Evolutionary conservation across 2,797 vertebrate species (phyloP), one percentile per base, ranked within the genome.

Genomic region (Arrhamphus sclerolepis): DNA sequence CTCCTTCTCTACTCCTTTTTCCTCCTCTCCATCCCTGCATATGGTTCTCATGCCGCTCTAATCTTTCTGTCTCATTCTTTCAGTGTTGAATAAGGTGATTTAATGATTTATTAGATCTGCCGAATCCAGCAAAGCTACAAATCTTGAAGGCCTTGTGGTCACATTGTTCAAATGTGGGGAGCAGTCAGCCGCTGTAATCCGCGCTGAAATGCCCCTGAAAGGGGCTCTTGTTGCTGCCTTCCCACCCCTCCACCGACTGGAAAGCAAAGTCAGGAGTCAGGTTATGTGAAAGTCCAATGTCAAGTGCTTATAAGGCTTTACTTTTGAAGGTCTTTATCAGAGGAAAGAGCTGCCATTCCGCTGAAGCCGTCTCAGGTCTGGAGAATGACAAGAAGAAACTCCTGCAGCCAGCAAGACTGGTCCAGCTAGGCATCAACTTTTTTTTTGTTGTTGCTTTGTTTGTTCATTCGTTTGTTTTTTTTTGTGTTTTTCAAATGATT

Each of bases 171-270:
- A 79, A 78, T 46, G 54, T 26, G 49, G 79, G 48, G 75, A 80
- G 74, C 81, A 75, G 74, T 83, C 66, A 83, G 81, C 73, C 60
- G 13, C 82, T 59, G 71, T 91, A 89, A 90, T 91, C 89, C 72
- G 46, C 0, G 34, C 64, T 88, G 87, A 90, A 85, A 87, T 82
- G 75, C 68, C 57, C 69, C 75, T 91, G 81, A 92, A 90, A 89
- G 88, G 82, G 73, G 31, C 78, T 89, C 75, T 87, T 90, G 88
- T 91, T 80, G 71, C 57, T 17, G 20, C 65, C 63, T 53, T 8
- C 39, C 46, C 54, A 47, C 52, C 56, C 62, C 75, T 59, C 47
- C 55, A 19, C 58, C 42, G 29, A 51, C 79, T 70, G 63, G 57
- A 83, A 69, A 86, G 19, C n/a, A 14, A 78, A 63, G 48, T 85